Conservation (phyloP, 2,113 vertebrate species). For the Hippoglossus stenolepis region DNA sequence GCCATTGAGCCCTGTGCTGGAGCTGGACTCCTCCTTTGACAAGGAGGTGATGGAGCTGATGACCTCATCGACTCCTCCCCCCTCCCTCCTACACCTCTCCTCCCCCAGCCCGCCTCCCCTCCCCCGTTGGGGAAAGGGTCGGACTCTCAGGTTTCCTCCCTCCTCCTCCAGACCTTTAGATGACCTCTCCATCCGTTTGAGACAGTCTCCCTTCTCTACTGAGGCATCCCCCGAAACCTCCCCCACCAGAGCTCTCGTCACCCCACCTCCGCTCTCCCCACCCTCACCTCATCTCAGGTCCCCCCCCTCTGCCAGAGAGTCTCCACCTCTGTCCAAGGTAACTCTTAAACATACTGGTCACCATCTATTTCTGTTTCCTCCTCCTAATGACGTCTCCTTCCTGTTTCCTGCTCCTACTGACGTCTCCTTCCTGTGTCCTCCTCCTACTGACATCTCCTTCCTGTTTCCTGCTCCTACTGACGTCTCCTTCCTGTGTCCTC, state of each 20-base stretch:
- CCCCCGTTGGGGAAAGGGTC: slow-evolving; percentile 62
- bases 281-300: slow-evolving; percentile 49
- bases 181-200: slow-evolving; percentile 80
- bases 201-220: slow-evolving; percentile 83
- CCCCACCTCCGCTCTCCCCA: slow-evolving; percentile 64
- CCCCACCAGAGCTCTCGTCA: slow-evolving; percentile 58
- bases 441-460: too few species aligned
- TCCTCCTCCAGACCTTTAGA: slow-evolving; percentile 73
- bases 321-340: slow-evolving; percentile 63
- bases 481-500: too few species aligned
- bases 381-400: too few species aligned
- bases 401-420: too few species aligned
- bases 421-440: too few species aligned
- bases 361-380: background rate
- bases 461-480: too few species aligned
- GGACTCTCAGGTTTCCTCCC: slow-evolving; percentile 63
- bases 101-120: slow-evolving; percentile 73
- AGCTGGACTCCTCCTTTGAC: slow-evolving; percentile 66
- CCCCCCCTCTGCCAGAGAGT: slow-evolving; percentile 24
- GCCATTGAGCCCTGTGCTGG: slow-evolving; percentile 53
- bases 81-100: slow-evolving; percentile 77
- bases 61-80: slow-evolving; percentile 58
- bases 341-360: background rate
- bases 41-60: slow-evolving; percentile 74
- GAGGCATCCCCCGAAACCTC: slow-evolving; percentile 85